Evolutionary conservation across 1,140 invertebrate species (phyloP).

Genomic region (Contarinia nasturtii): DNA sequence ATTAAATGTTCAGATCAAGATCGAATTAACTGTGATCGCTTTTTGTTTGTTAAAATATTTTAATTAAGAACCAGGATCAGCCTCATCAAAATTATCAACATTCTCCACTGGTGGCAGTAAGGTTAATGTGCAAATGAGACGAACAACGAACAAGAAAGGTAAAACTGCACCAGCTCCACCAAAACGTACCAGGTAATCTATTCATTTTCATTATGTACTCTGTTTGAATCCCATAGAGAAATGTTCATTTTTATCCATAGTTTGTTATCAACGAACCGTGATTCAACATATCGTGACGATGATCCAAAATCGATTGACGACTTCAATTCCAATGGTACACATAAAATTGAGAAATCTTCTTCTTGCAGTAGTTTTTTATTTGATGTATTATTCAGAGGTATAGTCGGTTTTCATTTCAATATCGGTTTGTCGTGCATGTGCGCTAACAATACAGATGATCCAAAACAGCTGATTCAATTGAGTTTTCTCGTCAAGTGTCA

Average conservation of each 20-base stretch:
- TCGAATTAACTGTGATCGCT: not conserved
- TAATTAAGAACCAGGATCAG: constrained; percentile 34
- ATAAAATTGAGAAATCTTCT: constrained; percentile 23
- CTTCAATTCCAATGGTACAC: constrained; percentile 18
- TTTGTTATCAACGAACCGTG: constrained; percentile 50
- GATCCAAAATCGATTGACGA: constrained; percentile 13
- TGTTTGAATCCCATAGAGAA: not conserved
- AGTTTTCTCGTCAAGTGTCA: too few relatives aligned
- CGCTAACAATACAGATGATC: too few relatives aligned
- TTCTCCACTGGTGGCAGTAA: constrained; percentile 33
- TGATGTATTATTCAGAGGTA: constrained; percentile 25
- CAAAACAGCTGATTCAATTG: too few relatives aligned
- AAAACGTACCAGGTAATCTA: constrained; percentile 65
- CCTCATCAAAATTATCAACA: constrained; percentile 40
- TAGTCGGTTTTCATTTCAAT: constrained; percentile 4
- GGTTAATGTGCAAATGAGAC: constrained; percentile 59
- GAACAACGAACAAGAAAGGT: constrained; percentile 70
- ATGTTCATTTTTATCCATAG: constrained; percentile 27
- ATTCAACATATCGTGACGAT: constrained; percentile 23
- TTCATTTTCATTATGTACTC: not conserved
- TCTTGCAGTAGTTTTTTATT: constrained; percentile 25
- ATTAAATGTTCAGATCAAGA: not conserved
- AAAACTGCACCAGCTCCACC: constrained; percentile 89
- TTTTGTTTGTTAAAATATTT: constrained; percentile 7
- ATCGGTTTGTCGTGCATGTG: too few relatives aligned